Evolutionary conservation across 1,140 invertebrate genomes (phyloP).

Genomic region (Drosophila quadrilineata): DNA sequence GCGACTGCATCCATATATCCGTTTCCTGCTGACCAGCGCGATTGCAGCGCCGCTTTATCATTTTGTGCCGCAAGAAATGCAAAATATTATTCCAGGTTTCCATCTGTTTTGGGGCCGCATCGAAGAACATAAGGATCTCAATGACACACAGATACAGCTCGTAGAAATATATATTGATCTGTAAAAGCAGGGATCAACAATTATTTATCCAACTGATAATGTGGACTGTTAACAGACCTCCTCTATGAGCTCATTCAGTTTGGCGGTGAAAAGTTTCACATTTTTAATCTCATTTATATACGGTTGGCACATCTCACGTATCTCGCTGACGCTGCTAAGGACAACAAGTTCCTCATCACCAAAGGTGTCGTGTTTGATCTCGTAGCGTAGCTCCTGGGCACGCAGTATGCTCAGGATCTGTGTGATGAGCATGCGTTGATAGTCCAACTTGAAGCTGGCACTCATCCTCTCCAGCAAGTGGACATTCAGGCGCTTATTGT

Average conservation of each 20-base stretch:
- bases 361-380: conserved; percentile 66
- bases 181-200: neutral
- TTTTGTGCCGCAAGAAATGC: conserved; percentile 76
- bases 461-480: conserved; percentile 68
- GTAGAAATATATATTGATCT: conserved; percentile 81
- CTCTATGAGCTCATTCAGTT: conserved; percentile 63
- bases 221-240: too few relatives aligned
- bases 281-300: conserved; percentile 74
- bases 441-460: conserved; percentile 71
- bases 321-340: conserved; percentile 59
- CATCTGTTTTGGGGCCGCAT: conserved; percentile 69
- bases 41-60: conserved; percentile 60
- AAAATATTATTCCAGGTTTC: conserved; percentile 73
- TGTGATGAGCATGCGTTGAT: conserved; percentile 68
- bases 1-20: conserved; percentile 72
- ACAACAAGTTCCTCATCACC: conserved; percentile 74
- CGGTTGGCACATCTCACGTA: conserved; percentile 66
- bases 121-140: conserved; percentile 65
- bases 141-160: conserved; percentile 77
- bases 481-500: conserved; percentile 68
- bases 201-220: too few relatives aligned
- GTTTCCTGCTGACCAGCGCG: conserved; percentile 69
- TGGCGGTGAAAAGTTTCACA: conserved; percentile 54
- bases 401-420: conserved; percentile 69
- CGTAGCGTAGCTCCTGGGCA: conserved; percentile 67